Percentiles rank a stretch among this genome's conserved stretches.
These are phyloP conservation scores for Musca domestica DNA, from an alignment of 1,140 invertebrate genomes.

Conservation along the genomic window DNA sequence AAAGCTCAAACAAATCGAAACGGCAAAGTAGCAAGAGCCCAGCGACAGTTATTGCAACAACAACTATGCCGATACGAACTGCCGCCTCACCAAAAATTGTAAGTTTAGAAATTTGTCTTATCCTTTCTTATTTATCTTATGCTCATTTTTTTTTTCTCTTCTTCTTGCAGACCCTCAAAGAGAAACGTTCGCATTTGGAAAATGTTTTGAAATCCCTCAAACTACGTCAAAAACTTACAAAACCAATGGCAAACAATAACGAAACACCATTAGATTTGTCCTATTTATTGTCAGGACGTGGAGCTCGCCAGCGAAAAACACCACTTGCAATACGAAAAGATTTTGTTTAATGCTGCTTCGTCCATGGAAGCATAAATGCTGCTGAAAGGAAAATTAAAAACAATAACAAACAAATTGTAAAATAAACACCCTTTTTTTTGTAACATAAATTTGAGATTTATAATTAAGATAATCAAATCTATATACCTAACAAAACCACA, in stretches of 20 bases:
- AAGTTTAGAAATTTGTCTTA: slow-evolving; percentile 6
- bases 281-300: slow-evolving; percentile 63
- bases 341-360: too few species aligned
- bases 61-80: slow-evolving; percentile 26
- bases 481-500: too few species aligned
- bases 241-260: slow-evolving; percentile 37
- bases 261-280: slow-evolving; percentile 62
- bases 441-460: too few species aligned
- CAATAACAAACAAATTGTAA: too few species aligned
- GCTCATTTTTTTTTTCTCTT: slow-evolving; percentile 36
- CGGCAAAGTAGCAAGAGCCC: slow-evolving; percentile 19
- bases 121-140: not conserved
- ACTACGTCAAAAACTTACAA: slow-evolving; percentile 50
- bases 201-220: slow-evolving; percentile 71
- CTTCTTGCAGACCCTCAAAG: slow-evolving; percentile 61
- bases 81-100: slow-evolving; percentile 36
- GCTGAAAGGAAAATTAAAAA: too few species aligned
- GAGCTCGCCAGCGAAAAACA: slow-evolving; percentile 55
- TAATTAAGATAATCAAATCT: too few species aligned
- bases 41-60: slow-evolving; percentile 9
- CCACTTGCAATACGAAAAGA: not conserved
- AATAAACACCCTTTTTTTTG: too few species aligned
- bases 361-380: too few species aligned
- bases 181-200: slow-evolving; percentile 76
- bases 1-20: not conserved